Evolutionary conservation across 2,113 vertebrate genomes (phyloP), one percentile per base, ranked within the genome.

Genomic region (Romanogobio albipinnatus): DNA sequence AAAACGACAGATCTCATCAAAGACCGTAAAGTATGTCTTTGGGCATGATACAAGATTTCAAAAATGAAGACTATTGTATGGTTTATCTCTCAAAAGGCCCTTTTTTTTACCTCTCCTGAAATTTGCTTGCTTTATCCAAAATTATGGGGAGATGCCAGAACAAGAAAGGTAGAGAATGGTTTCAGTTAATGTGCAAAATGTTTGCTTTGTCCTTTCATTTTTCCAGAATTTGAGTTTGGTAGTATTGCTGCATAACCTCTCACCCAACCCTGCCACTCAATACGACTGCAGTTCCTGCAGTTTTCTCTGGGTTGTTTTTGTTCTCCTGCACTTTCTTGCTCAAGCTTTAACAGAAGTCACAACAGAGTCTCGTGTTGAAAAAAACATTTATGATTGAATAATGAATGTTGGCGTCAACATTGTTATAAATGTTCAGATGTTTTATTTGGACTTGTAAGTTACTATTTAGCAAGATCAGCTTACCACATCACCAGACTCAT

Each of bases 391-490:
- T 24, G 22, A 73, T 73, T 73, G 24, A 43, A 73, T 73, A 73
- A 39, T 73, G 39, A 73, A 24, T 24, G 70, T 47, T 70, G 66
- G 33, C 66, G 9, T 39, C 66, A 43, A 73, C 39, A 24, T 47
- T 73, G 47, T 73, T 24, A 11, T 22, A 11, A 24, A 3, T 73
- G 22, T 47, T 47, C 70, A 22, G 24, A 14, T 73, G 22, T 73
- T 47, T 73, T 73, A 73, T 47, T 73, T 73, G 70, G 70, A 73
- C 70, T 73, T 47, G 19, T 24, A 73, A 73, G 70, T 47, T 73
- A 47, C 22, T 47, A 73, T 47, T 73, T 73, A 73, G n/a, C 43
- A n/a, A 73, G 70, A 73, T 73, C 70, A 73, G 22, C 43, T 73
- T 3, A 73, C 70, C 43, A 45, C 70, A 73, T 7, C 9, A 24